A percentile compares a stretch with the other conserved stretches of the same genome.
Conservation (phyloP, 2,888 invertebrate genomes). For the Hirtodrosophila confusa region DNA sequence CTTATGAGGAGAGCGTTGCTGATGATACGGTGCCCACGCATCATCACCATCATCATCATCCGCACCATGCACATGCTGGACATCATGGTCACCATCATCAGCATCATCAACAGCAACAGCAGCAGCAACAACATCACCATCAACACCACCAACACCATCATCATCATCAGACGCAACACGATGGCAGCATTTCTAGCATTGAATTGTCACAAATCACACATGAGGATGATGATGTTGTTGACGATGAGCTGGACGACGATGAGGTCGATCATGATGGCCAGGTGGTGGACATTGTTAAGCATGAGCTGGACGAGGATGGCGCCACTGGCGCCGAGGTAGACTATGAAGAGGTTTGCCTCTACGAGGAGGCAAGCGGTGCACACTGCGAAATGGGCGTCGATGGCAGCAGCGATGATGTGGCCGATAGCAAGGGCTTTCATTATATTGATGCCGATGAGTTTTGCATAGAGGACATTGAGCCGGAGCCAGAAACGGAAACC, state of each 20-base stretch:
- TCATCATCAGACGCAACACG: slow-evolving; percentile 67
- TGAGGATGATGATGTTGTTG: slow-evolving; percentile 59
- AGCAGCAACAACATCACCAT: slow-evolving; percentile 55
- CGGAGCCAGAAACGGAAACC: slow-evolving; percentile 41
- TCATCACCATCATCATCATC: slow-evolving; percentile 50
- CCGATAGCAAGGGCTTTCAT: slow-evolving; percentile 73
- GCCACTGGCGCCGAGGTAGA: slow-evolving; percentile 73
- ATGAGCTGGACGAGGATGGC: slow-evolving; percentile 78
- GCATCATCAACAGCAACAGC: slow-evolving; percentile 38
- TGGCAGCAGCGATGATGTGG: slow-evolving; percentile 69
- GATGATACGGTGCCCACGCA: slow-evolving; percentile 70
- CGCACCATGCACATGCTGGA: slow-evolving; percentile 10
- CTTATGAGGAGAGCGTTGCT: slow-evolving; percentile 79
- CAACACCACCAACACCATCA: slow-evolving; percentile 63
- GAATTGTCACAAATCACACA: slow-evolving; percentile 64
- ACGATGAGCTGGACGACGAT: slow-evolving; percentile 62
- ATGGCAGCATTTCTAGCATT: slow-evolving; percentile 74
- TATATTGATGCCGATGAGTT: slow-evolving; percentile 79
- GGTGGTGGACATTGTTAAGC: slow-evolving; percentile 75
- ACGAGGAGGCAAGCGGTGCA: slow-evolving; percentile 77
- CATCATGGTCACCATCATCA: slow-evolving; percentile 49
- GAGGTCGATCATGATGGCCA: slow-evolving; percentile 71
- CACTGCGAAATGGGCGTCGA: slow-evolving; percentile 77
- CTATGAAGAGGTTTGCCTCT: slow-evolving; percentile 81
- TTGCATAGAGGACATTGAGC: slow-evolving; percentile 75